Evolutionary conservation across 2,888 invertebrate species (phyloP).

Genomic region (Sarcophaga variegata): DNA sequence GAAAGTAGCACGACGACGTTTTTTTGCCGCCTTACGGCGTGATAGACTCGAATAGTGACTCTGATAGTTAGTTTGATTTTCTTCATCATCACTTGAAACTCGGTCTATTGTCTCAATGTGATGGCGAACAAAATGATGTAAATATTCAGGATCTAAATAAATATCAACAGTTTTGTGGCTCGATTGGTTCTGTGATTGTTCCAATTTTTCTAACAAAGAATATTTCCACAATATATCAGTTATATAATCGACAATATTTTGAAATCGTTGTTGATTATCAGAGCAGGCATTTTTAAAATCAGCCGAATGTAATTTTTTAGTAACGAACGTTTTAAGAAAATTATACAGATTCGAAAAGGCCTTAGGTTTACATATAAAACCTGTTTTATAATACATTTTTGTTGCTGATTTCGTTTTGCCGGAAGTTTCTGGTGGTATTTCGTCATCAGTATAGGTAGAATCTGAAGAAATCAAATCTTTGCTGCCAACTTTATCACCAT

Average conservation of each 20-base stretch:
- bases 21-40: conserved; percentile 76
- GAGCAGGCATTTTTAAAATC: conserved; percentile 77
- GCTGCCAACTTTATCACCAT: background rate
- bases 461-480: conserved; percentile 38
- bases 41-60: conserved; percentile 76
- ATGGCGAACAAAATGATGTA: conserved; percentile 77
- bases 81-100: conserved; percentile 80
- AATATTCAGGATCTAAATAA: conserved; percentile 76
- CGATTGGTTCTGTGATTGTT: conserved; percentile 72
- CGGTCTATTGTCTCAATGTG: conserved; percentile 76
- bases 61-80: conserved; percentile 75
- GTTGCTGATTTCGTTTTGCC: conserved; percentile 64
- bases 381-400: conserved; percentile 62
- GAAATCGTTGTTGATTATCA: conserved; percentile 75
- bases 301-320: conserved; percentile 78
- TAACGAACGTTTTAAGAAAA: conserved; percentile 77
- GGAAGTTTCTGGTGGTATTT: conserved; percentile 43
- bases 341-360: conserved; percentile 70
- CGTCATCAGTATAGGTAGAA: conserved; percentile 52
- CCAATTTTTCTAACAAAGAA: conserved; percentile 78
- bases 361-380: conserved; percentile 71
- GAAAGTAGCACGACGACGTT: conserved; percentile 77
- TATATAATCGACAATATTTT: conserved; percentile 76
- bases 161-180: conserved; percentile 43
- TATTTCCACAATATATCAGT: conserved; percentile 80